phyloP scores from a whole-genome alignment of 2,888 invertebrate genomes.

The Rhimphoctona megacephalus region DNA sequence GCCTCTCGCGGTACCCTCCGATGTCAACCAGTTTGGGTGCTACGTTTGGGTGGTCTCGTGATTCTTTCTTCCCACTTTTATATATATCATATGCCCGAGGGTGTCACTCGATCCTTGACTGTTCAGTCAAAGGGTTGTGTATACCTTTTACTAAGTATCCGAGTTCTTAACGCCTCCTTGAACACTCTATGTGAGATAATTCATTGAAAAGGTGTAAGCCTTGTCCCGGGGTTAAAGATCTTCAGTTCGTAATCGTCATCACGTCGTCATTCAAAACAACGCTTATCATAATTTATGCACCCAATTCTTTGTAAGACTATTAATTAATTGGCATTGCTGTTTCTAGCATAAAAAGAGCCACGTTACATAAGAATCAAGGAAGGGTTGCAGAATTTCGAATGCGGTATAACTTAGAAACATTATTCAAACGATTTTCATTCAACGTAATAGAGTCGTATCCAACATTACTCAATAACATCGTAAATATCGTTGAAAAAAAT shows the following conservation, averaged over 20 bases:
- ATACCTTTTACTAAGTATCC: constrained; percentile 33
- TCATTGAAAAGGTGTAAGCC: constrained; percentile 36
- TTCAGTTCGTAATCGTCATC: constrained; percentile 4
- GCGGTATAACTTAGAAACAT: not conserved
- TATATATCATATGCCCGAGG: constrained; percentile 47
- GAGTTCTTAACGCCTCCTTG: constrained; percentile 46
- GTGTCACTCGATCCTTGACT: constrained; percentile 54
- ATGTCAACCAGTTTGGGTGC: constrained; percentile 79
- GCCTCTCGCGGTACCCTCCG: constrained; percentile 73
- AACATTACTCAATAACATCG: not conserved
- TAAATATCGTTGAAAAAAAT: not conserved
- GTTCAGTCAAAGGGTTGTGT: constrained; percentile 61
- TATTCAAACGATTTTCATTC: not conserved
- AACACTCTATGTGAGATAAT: constrained; percentile 40
- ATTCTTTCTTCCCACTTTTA: constrained; percentile 57
- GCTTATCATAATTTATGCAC: not conserved
- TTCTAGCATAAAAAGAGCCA: not conserved
- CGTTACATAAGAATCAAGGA: not conserved
- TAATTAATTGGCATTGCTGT: constrained; percentile 16
- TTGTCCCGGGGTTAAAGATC: not conserved
- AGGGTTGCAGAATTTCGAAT: not conserved
- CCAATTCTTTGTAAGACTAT: constrained; percentile 9
- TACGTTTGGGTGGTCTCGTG: constrained; percentile 76
- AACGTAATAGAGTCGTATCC: not conserved
- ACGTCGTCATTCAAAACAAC: constrained; percentile 13